These are phyloP conservation scores for Neelides sp. DNA, from an alignment of 1,140 invertebrate species.

Conservation along the genomic window DNA sequence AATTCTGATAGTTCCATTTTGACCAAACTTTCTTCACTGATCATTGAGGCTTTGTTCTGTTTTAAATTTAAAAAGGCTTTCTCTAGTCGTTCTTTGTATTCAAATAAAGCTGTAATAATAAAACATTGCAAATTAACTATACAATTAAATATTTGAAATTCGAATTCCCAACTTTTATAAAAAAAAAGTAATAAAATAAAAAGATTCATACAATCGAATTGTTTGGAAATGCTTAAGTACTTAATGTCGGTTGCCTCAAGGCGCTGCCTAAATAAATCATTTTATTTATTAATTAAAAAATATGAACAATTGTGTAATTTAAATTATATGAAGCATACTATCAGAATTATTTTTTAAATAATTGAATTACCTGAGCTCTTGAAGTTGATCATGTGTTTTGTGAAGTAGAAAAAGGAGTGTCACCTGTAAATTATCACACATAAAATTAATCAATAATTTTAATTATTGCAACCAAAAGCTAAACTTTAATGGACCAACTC, in stretches of 20 bases:
- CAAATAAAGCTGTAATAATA: constrained; percentile 11
- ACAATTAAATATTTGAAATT: background rate
- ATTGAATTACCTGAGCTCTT: background rate
- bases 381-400: constrained; percentile 9
- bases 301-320: too few relatives aligned
- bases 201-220: constrained; percentile 25
- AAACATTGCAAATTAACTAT: constrained; percentile 1
- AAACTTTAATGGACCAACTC: too few relatives aligned
- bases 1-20: constrained; percentile 4
- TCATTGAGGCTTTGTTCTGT: constrained; percentile 8
- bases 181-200: too few relatives aligned
- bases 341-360: background rate
- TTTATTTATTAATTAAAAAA: too few relatives aligned
- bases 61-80: constrained; percentile 13
- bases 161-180: background rate
- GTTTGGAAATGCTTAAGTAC: too few relatives aligned
- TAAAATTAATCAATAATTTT: too few relatives aligned
- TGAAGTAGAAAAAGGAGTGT: constrained; percentile 7
- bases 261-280: too few relatives aligned
- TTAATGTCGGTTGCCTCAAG: too few relatives aligned
- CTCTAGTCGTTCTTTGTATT: constrained; percentile 16
- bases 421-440: too few relatives aligned
- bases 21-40: background rate
- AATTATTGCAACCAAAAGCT: too few relatives aligned
- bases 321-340: too few relatives aligned